Conservation (phyloP, 2,113 vertebrate genomes). For the Solenodon paradoxus region DNA sequence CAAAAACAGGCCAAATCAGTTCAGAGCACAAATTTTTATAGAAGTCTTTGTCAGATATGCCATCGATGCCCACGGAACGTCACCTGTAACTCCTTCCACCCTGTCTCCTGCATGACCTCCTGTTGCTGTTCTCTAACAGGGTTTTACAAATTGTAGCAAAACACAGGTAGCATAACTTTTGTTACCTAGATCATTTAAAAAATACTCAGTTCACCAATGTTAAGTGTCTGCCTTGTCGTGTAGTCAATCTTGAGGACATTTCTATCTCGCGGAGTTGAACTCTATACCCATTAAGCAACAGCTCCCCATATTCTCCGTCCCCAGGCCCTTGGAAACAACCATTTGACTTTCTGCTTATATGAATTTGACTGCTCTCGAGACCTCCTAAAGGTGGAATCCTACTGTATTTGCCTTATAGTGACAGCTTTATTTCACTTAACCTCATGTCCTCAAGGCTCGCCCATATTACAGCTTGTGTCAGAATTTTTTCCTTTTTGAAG, state of each 20-base stretch:
- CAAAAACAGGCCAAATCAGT: not conserved
- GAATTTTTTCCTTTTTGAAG: not conserved
- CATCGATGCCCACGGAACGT: not conserved
- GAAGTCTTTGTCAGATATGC: not conserved
- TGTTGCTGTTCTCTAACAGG: not conserved
- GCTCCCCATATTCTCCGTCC: not conserved
- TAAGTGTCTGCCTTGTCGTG: not conserved
- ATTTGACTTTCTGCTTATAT: not conserved
- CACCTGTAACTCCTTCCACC: not conserved
- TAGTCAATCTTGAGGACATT: not conserved
- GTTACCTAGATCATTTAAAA: not conserved
- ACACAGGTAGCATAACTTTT: not conserved
- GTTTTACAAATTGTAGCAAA: not conserved
- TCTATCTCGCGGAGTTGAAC: not conserved
- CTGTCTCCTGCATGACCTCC: not conserved
- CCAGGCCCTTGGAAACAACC: too few relatives aligned
- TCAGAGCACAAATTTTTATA: not conserved
- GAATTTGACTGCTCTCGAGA: not conserved
- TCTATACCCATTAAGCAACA: too few relatives aligned
- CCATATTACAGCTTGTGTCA: too few relatives aligned
- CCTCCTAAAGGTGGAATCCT: not conserved
- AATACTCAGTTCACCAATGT: not conserved
- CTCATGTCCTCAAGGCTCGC: not conserved
- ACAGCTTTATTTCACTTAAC: not conserved
- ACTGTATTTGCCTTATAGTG: not conserved